A percentile compares a stretch with the other conserved stretches of the same genome.
These are phyloP conservation scores for Cephus cinctus DNA, from an alignment of 1,140 invertebrate species.

Conservation along the genomic window DNA sequence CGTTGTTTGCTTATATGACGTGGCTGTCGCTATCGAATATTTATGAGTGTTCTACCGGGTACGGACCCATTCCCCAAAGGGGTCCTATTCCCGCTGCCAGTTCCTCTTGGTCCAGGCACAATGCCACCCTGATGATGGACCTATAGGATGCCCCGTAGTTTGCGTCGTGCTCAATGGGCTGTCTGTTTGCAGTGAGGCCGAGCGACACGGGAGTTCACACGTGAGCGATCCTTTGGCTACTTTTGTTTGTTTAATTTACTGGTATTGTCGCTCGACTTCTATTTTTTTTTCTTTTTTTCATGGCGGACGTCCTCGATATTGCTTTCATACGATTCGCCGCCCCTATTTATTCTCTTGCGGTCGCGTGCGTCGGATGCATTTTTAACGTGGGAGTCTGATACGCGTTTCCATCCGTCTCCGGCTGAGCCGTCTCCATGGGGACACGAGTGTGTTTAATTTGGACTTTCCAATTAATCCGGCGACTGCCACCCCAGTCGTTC, in stretches of 20 bases:
- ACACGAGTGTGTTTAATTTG: conserved; percentile 18
- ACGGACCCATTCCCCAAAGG: no score
- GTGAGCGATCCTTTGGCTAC: conserved; percentile 18
- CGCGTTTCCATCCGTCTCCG: not conserved
- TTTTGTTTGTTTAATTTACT: conserved; percentile 48
- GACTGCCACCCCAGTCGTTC: not conserved
- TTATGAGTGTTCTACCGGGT: no score
- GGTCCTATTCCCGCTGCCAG: not conserved
- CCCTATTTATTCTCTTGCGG: conserved; percentile 21
- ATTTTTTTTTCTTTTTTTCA: no score
- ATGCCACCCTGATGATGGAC: conserved; percentile 13
- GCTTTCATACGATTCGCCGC: conserved; percentile 1
- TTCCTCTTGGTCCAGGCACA: conserved; percentile 6
- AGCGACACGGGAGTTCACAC: conserved; percentile 29
- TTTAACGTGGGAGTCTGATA: not conserved
- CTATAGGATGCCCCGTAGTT: conserved; percentile 5
- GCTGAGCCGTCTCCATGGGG: no score
- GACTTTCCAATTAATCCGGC: conserved; percentile 14
- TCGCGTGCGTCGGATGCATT: conserved; percentile 20
- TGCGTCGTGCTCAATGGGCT: conserved; percentile 6
- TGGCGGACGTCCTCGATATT: conserved; percentile 13
- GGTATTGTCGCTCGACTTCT: conserved; percentile 38
- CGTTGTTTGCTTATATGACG: no score
- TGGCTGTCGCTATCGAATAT: no score
- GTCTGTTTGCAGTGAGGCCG: conserved; percentile 31